Conservation (phyloP, 2,888 invertebrate genomes). For the Pseudococcus viburni region DNA sequence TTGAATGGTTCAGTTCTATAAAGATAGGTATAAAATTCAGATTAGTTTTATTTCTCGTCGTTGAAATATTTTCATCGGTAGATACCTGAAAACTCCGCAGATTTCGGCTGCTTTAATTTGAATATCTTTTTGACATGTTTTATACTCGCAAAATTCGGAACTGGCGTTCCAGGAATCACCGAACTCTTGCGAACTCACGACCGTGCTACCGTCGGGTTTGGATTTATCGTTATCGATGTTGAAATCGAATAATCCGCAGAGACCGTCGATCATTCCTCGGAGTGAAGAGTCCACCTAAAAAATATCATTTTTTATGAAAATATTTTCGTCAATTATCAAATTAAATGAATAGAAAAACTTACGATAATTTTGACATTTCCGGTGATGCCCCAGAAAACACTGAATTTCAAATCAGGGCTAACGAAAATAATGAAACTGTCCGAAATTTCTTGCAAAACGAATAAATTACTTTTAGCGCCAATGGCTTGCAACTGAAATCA, state of each 20-base stretch:
- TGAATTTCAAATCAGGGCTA: conserved; percentile 79
- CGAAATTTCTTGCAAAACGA: conserved; percentile 80
- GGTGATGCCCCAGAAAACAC: conserved; percentile 80
- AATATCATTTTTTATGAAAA: neutral
- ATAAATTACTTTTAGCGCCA: conserved; percentile 77
- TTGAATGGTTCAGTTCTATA: conserved; percentile 76
- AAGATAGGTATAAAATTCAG: conserved; percentile 3
- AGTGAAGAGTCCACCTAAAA: conserved; percentile 65
- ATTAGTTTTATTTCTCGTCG: neutral
- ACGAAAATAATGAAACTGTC: conserved; percentile 80
- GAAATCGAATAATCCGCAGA: conserved; percentile 85
- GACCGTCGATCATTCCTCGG: conserved; percentile 79
- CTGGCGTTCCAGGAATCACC: conserved; percentile 80
- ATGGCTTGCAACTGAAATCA: conserved; percentile 75
- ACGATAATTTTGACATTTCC: conserved; percentile 83
- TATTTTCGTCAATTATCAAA: neutral
- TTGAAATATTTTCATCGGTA: neutral
- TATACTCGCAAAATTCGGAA: conserved; percentile 74
- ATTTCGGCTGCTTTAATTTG: conserved; percentile 79
- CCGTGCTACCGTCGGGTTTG: conserved; percentile 78
- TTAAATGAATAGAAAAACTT: conserved; percentile 69
- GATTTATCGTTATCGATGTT: conserved; percentile 79
- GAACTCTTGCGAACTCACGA: conserved; percentile 79
- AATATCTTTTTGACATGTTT: conserved; percentile 76
- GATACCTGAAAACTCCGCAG: conserved; percentile 74